These are phyloP conservation scores for Nebria brevicollis DNA, from an alignment of 2,888 invertebrate species.

Conservation along the genomic window DNA sequence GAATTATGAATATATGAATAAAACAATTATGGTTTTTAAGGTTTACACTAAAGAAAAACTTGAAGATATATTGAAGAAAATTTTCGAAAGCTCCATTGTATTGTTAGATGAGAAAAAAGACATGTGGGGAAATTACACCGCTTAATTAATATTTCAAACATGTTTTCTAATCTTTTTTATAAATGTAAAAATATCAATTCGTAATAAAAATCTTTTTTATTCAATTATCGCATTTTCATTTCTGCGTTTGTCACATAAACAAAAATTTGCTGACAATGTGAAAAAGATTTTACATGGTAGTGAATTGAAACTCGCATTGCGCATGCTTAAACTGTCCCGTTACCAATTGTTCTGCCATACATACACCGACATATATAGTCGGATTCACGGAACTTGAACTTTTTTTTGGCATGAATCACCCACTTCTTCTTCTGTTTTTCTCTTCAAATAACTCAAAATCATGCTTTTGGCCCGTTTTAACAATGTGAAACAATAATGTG, in stretches of 20 bases:
- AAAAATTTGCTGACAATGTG: too few species aligned
- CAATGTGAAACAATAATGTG: too few species aligned
- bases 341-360: too few species aligned
- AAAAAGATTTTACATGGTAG: too few species aligned
- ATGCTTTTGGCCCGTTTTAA: too few species aligned
- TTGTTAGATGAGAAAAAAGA: conserved; percentile 81
- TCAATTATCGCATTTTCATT: background rate
- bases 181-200: background rate
- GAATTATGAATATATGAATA: background rate
- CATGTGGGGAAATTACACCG: conserved; percentile 78
- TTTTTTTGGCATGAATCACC: too few species aligned
- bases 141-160: conserved; percentile 21
- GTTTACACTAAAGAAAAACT: conserved; percentile 82
- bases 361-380: too few species aligned
- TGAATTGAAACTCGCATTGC: too few species aligned
- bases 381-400: too few species aligned
- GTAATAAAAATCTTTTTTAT: background rate
- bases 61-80: conserved; percentile 77
- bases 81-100: conserved; percentile 80
- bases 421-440: too few species aligned
- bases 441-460: too few species aligned
- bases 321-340: too few species aligned
- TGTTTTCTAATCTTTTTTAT: conserved; percentile 22
- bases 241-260: background rate
- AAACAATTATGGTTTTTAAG: conserved; percentile 61